Conservation (phyloP, 1,140 invertebrate genomes). For the Onthophagus taurus region DNA sequence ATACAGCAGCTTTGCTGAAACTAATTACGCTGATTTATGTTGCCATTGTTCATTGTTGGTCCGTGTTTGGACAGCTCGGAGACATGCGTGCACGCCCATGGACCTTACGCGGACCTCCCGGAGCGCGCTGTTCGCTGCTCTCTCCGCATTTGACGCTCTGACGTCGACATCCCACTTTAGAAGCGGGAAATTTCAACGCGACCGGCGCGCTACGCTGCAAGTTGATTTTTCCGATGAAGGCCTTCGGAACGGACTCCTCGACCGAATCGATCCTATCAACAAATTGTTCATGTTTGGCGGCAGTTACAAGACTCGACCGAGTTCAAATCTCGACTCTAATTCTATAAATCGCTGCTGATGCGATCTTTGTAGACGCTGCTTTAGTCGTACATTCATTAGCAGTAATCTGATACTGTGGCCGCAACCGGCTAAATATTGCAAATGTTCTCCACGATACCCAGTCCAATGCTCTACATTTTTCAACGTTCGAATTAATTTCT, state of each 20-base stretch:
- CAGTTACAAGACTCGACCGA: too few relatives aligned
- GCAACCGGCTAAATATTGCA: too few relatives aligned
- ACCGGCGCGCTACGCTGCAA: background rate
- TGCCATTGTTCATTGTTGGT: constrained; percentile 54
- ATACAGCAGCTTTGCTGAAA: constrained; percentile 43
- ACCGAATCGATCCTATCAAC: background rate
- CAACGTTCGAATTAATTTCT: too few relatives aligned
- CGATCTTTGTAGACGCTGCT: too few relatives aligned
- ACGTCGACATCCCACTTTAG: background rate
- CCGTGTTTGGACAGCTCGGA: constrained; percentile 33
- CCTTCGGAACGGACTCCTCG: too few relatives aligned
- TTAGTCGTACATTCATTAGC: too few relatives aligned
- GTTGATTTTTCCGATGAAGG: background rate
- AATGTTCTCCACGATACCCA: too few relatives aligned
- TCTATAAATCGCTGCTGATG: too few relatives aligned
- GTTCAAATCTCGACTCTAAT: too few relatives aligned
- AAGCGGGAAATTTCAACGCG: background rate
- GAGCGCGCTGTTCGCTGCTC: constrained; percentile 5
- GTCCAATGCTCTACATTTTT: too few relatives aligned
- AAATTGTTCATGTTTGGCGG: constrained; percentile 1
- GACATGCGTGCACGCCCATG: constrained; percentile 34
- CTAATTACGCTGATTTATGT: constrained; percentile 60
- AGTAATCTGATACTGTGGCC: too few relatives aligned
- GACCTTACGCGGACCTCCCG: constrained; percentile 16
- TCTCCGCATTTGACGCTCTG: background rate